Evolutionary conservation across 2,888 invertebrate species (phyloP), one percentile per base, ranked within the genome.

Genomic region (Ceratothoa steindachneri): DNA sequence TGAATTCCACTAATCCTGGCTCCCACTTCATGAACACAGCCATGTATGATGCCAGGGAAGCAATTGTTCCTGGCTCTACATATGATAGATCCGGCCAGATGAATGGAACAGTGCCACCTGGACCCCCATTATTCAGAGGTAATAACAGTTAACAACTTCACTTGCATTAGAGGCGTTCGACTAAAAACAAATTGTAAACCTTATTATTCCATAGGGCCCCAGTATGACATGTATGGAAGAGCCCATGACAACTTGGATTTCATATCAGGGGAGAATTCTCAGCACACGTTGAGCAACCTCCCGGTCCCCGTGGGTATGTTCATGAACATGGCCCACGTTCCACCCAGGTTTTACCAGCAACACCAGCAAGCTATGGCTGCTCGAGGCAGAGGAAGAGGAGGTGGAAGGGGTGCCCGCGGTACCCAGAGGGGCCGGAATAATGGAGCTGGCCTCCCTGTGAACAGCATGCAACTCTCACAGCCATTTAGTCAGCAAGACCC

Each of bases 41-140:
- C 30, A 95, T 96, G 90, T 97, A 95, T 85, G 96, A 97, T 85
- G 97, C 97, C 19, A 89, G 97, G 81, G 97, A 97, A 85, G 95
- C 95, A 2, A 88, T 97, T 85, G 92, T 95, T 71, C 95, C 96
- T 85, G 96, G 96, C 28, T 94, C 95, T 19, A 90, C 95, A 31
- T 97, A 97, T 85, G 95, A 95, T 85, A 89, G 95, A 74, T 90
- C 90, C 2, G 85, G 84, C 5, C 84, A 81, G 81, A 82, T 83
- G 80, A 83, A 83, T 80, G 85, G 86, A 66, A 24, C 75, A 19
- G 71, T 77, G 27, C 72, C 75, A 15, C 74, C 72, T 15, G 55
- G 70, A 27, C 72, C 74, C 31, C 69, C 64, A 9, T 74, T 64
- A 22, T 77, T 73, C 52, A 72, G 77, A 67, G 70, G 78, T 71